Evolutionary conservation across 1,140 invertebrate species (phyloP).

Genomic region (Luehdorfia chinensis): DNA sequence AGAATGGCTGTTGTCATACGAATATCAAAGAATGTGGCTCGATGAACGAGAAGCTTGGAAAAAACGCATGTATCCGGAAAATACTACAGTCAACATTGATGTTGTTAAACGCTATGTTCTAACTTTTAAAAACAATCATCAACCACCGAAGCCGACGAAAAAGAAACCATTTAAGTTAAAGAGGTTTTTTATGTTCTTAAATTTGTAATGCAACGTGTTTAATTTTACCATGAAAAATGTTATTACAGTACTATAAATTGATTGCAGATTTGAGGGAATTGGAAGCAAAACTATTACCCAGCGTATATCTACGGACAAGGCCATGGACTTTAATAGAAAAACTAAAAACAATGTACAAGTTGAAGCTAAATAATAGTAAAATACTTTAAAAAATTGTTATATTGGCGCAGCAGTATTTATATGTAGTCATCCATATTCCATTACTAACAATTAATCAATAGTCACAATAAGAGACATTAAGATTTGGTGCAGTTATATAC

Average conservation of each 20-base stretch:
- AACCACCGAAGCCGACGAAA: slow-evolving; percentile 50
- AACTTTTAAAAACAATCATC: slow-evolving; percentile 60
- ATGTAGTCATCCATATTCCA: too few relatives aligned
- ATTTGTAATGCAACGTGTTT: too few relatives aligned
- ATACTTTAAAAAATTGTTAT: too few relatives aligned
- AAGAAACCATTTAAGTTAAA: slow-evolving; percentile 71
- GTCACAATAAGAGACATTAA: too few relatives aligned
- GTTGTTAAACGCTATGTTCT: slow-evolving; percentile 66
- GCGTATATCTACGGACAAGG: slow-evolving; percentile 44
- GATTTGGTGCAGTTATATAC: too few relatives aligned
- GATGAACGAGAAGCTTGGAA: slow-evolving; percentile 69
- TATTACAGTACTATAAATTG: too few relatives aligned
- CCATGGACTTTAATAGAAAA: slow-evolving; percentile 39
- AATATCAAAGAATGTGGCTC: slow-evolving; percentile 71
- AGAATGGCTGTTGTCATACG: slow-evolving; percentile 58
- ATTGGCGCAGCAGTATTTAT: too few relatives aligned
- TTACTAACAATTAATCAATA: too few relatives aligned
- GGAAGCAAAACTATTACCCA: slow-evolving; percentile 41
- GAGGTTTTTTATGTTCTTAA: slow-evolving; percentile 58
- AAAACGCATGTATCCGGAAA: slow-evolving; percentile 65
- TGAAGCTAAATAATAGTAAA: slow-evolving; percentile 5
- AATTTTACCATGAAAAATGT: too few relatives aligned
- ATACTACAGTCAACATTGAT: slow-evolving; percentile 58
- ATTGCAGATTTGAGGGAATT: slow-evolving; percentile 47
- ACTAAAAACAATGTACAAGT: slow-evolving; percentile 18